Conservation (phyloP, 2,888 invertebrate genomes). For the Lepidocyrtinus sp. region DNA sequence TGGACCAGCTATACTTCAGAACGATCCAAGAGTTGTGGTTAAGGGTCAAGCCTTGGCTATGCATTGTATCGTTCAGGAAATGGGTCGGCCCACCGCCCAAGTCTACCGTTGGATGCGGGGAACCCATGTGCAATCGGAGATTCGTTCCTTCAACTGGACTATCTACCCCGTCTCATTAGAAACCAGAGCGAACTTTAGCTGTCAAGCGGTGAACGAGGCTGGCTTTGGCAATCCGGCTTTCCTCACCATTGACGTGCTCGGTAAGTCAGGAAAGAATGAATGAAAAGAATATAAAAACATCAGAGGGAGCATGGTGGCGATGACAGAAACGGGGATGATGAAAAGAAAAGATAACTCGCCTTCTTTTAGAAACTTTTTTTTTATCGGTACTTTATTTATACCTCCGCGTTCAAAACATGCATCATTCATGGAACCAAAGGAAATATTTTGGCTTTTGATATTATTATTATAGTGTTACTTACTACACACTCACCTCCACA, state of each 20-base stretch:
- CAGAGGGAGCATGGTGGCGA: constrained; percentile 14
- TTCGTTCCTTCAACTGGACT: constrained; percentile 83
- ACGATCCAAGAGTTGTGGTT: constrained; percentile 83
- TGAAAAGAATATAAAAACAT: background rate
- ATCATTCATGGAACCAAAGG: constrained; percentile 4
- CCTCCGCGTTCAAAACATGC: constrained; percentile 7
- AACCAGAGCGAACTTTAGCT: constrained; percentile 90
- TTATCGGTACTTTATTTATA: constrained; percentile 26
- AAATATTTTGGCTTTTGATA: constrained; percentile 17
- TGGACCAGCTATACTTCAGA: constrained; percentile 84
- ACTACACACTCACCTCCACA: constrained; percentile 42
- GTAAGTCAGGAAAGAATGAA: constrained; percentile 73
- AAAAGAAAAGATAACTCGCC: constrained; percentile 18
- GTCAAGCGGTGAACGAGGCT: constrained; percentile 88
- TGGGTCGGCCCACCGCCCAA: constrained; percentile 80
- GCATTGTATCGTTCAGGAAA: constrained; percentile 86
- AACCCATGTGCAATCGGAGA: constrained; percentile 81
- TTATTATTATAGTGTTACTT: constrained; percentile 21
- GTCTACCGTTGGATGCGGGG: constrained; percentile 88
- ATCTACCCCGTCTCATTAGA: constrained; percentile 88
- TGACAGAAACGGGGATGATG: constrained; percentile 15
- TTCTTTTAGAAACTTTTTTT: constrained; percentile 19
- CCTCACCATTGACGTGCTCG: constrained; percentile 81
- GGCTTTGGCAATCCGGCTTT: constrained; percentile 83
- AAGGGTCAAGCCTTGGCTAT: constrained; percentile 89